Evolutionary conservation across 2,797 vertebrate species (phyloP), one percentile per base, ranked within the genome.

Genomic region (Tarsius wallacei): DNA sequence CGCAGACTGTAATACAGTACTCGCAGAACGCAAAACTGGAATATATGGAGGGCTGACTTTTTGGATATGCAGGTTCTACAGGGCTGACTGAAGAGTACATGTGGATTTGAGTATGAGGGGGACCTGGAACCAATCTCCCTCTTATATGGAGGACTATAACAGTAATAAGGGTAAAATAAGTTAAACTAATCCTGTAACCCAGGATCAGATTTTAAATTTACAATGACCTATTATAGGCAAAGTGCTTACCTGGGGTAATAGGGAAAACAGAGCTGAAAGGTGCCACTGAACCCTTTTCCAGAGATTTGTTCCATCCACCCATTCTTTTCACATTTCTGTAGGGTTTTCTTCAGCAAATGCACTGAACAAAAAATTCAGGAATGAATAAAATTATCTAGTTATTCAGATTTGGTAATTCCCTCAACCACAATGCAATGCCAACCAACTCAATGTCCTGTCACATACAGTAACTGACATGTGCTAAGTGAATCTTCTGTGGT

Each of bases 291-390:
- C 78, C 99, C 99, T 87, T 99, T 99, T 57, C 99, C 99, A 17
- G 99, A 99, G 97, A 99, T 99, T 98, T 99, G 99, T 98, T 99
- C 99, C 99, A 99, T 99, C 99, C 99, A 99, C 59, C 99, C 99
- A 10, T 99, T 99, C 87, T 99, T 99, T 99, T 99, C 99, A 96
- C 99, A 99, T 98, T 99, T 99, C 90, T 99, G 99, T 98, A 99
- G 98, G n/a, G 99, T 99, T 98, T 99, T 99, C 98, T 99, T 99
- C 98, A 99, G 98, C 96, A 99, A 99, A 95, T 99, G 99, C 98
- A 99, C 99, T 99, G 81, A 33, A 90, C 12, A 64, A 82, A 73
- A 82, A 85, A 96, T 61, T 64, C 4, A 93, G 77, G 42, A 88
- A 68, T 84, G 59, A 17, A 96, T 36, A 74, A 95, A 92, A 15